These are phyloP conservation scores for Eptesicus fuscus DNA, from an alignment of 2,113 vertebrate species.

Conservation along the genomic window DNA sequence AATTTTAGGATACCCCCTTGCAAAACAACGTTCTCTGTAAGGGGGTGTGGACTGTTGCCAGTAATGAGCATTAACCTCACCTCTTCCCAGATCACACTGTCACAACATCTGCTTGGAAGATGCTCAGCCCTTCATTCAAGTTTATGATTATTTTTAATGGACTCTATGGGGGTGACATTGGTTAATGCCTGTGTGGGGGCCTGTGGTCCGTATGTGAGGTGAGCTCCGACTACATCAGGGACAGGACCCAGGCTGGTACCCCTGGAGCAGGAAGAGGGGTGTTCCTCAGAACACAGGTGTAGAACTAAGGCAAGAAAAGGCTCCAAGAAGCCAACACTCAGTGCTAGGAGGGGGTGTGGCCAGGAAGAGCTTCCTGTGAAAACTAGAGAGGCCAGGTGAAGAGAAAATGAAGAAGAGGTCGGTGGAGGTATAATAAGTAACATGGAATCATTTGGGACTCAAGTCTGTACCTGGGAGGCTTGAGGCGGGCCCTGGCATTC, in stretches of 20 bases:
- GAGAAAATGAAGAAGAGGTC: too few relatives aligned
- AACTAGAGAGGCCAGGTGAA: background rate
- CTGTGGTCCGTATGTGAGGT: background rate
- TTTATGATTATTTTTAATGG: background rate
- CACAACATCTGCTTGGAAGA: background rate
- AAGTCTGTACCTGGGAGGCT: fast-evolving
- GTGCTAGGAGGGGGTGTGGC: fast-evolving
- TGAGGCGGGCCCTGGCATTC: fast-evolving
- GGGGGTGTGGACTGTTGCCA: background rate
- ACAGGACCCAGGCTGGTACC: too few relatives aligned
- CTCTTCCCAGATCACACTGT: background rate
- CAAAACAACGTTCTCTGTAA: background rate
- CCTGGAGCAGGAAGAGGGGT: fast-evolving
- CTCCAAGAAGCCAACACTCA: background rate
- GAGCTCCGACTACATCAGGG: background rate
- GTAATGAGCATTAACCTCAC: background rate
- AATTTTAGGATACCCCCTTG: background rate
- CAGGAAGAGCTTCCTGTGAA: background rate
- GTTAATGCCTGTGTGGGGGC: fast-evolving
- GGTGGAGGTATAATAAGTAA: fast-evolving
- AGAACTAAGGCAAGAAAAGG: background rate
- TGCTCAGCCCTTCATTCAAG: background rate
- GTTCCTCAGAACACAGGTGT: background rate
- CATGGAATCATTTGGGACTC: too few relatives aligned
- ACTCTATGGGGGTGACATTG: background rate